Percentiles rank a stretch among this genome's conserved stretches.
Evolutionary conservation across 1,140 invertebrate genomes (phyloP).

Genomic region (Gryllus bimaculatus): DNA sequence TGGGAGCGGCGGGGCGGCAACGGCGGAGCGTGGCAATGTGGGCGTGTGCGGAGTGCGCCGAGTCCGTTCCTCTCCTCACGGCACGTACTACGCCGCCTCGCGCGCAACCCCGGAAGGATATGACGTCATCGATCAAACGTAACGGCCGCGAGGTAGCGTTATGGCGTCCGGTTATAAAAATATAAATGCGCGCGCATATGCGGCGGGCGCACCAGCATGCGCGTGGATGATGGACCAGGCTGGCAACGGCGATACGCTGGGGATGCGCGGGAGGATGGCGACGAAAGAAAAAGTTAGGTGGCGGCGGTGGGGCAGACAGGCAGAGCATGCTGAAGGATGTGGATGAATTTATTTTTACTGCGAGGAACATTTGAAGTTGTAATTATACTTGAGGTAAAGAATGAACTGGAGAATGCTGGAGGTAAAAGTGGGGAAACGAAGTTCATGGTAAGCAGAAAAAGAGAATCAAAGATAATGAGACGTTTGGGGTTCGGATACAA

Average conservation of each 20-base stretch:
- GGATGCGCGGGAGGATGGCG: too few relatives aligned
- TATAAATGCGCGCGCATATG: not conserved
- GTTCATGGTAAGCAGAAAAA: too few relatives aligned
- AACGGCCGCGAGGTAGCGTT: conserved; percentile 2
- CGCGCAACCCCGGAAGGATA: not conserved
- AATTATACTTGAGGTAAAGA: too few relatives aligned
- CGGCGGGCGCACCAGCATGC: not conserved
- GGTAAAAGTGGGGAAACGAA: too few relatives aligned
- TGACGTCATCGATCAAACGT: conserved; percentile 3
- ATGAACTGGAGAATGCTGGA: too few relatives aligned
- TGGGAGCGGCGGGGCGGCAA: not conserved
- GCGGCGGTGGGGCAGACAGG: too few relatives aligned
- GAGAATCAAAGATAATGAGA: too few relatives aligned
- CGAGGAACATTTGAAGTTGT: too few relatives aligned
- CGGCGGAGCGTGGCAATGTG: not conserved
- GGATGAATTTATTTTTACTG: too few relatives aligned
- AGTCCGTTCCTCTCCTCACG: not conserved
- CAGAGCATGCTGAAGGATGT: too few relatives aligned
- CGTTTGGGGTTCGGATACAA: too few relatives aligned
- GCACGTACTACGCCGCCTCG: not conserved
- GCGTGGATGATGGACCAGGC: not conserved
- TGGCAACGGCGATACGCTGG: not conserved
- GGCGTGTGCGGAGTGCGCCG: not conserved
- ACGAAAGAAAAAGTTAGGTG: too few relatives aligned
- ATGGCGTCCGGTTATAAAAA: conserved; percentile 1